Conservation (phyloP, 2,888 invertebrate genomes). For the Lasiommata megera region DNA sequence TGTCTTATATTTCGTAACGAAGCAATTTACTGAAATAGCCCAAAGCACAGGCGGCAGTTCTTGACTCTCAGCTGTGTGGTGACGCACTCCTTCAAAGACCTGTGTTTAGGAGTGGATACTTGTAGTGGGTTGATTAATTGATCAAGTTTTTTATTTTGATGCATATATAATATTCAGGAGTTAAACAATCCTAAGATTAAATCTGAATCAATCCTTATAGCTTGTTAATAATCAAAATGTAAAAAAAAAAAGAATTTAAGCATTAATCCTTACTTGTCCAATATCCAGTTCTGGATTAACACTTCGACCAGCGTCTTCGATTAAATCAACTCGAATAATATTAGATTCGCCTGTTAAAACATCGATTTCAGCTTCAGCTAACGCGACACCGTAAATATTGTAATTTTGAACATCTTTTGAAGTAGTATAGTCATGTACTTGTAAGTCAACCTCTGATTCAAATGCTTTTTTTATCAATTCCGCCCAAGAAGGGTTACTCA, state of each 20-base stretch:
- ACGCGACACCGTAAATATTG: slow-evolving; percentile 77
- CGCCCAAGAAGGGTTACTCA: slow-evolving; percentile 76
- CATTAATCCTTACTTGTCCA: slow-evolving; percentile 75
- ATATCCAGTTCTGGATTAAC: slow-evolving; percentile 85
- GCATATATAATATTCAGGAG: no score
- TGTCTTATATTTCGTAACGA: no score
- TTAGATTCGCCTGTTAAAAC: slow-evolving; percentile 86
- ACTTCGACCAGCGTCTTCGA: slow-evolving; percentile 85
- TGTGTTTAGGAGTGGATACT: no score
- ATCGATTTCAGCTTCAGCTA: slow-evolving; percentile 87
- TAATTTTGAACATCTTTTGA: slow-evolving; percentile 41
- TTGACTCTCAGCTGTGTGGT: no score
- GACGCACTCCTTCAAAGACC: no score
- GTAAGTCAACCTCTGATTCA: slow-evolving; percentile 53
- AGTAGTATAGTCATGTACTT: slow-evolving; percentile 30
- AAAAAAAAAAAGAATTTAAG: neutral
- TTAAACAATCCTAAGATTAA: no score
- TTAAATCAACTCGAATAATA: slow-evolving; percentile 82
- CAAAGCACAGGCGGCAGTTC: no score
- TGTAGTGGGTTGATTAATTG: no score
- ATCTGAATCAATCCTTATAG: no score
- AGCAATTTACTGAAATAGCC: no score
- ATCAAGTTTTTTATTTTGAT: no score
- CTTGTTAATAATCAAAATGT: neutral
- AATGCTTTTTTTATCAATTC: slow-evolving; percentile 73